Evolutionary conservation across 2,888 invertebrate genomes (phyloP).

Genomic region (Platerodrilus igneus): DNA sequence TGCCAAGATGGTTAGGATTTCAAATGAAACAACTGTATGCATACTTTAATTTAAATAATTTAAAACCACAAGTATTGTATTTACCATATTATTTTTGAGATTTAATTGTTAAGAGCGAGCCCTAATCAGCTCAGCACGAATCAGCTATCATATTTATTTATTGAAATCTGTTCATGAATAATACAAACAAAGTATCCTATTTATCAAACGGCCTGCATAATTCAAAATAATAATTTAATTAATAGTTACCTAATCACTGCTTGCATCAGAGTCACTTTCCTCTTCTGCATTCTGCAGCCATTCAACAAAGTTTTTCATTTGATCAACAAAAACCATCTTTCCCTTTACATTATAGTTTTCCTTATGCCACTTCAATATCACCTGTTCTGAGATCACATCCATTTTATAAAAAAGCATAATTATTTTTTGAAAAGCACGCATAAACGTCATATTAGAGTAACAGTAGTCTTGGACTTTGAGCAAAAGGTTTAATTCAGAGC

Average conservation of each 20-base stretch:
- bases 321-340: conserved; percentile 95
- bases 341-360: conserved; percentile 91
- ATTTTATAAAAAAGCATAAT: conserved; percentile 94
- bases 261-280: conserved; percentile 59
- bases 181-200: not conserved
- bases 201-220: not conserved
- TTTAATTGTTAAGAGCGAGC: too few relatives aligned
- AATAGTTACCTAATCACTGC: conserved; percentile 42
- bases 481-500: conserved; percentile 83
- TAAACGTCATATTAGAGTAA: conserved; percentile 98
- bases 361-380: conserved; percentile 94
- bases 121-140: too few relatives aligned
- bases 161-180: too few relatives aligned
- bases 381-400: conserved; percentile 92
- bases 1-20: too few relatives aligned
- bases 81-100: too few relatives aligned
- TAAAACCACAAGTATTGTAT: too few relatives aligned
- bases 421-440: conserved; percentile 97
- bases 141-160: too few relatives aligned
- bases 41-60: too few relatives aligned
- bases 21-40: too few relatives aligned
- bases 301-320: conserved; percentile 96
- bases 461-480: conserved; percentile 95
- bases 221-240: not conserved
- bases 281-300: conserved; percentile 98